These are phyloP conservation scores for Polietes domitor DNA, from an alignment of 2,888 invertebrate species.

Conservation along the genomic window DNA sequence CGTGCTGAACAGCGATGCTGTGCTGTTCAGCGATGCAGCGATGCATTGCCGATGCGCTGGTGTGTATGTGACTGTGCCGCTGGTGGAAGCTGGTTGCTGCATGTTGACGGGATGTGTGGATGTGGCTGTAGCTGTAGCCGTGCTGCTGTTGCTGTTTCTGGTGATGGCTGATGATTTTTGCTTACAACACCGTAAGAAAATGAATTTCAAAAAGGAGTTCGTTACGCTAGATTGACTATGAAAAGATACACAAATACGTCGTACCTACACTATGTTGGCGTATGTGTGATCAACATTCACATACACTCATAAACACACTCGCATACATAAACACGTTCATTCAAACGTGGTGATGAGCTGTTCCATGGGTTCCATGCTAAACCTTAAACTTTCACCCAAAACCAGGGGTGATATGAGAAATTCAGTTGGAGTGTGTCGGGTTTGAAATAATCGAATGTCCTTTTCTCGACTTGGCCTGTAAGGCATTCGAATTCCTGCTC, in stretches of 20 bases:
- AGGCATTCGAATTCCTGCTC: too few species aligned
- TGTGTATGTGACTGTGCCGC: background rate
- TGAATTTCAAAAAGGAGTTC: conserved; percentile 44
- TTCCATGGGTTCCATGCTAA: conserved; percentile 15
- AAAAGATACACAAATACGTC: conserved; percentile 60
- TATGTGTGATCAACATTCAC: background rate
- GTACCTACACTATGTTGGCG: background rate
- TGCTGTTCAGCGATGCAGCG: conserved; percentile 16
- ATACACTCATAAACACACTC: background rate
- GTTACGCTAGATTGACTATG: conserved; percentile 65
- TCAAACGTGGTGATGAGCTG: background rate
- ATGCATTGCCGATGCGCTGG: background rate
- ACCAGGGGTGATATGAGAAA: background rate
- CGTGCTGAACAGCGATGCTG: background rate
- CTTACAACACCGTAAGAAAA: conserved; percentile 62
- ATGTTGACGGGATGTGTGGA: background rate
- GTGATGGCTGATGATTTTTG: conserved; percentile 57
- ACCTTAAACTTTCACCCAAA: background rate
- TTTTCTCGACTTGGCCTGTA: too few species aligned
- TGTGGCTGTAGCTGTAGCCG: conserved; percentile 33
- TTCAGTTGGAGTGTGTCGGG: too few species aligned
- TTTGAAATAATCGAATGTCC: too few species aligned
- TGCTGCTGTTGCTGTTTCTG: background rate
- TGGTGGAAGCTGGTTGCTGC: background rate
- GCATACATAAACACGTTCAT: background rate